Evolutionary conservation across 2,113 vertebrate genomes (phyloP).

Genomic region (Takifugu bimaculatus): DNA sequence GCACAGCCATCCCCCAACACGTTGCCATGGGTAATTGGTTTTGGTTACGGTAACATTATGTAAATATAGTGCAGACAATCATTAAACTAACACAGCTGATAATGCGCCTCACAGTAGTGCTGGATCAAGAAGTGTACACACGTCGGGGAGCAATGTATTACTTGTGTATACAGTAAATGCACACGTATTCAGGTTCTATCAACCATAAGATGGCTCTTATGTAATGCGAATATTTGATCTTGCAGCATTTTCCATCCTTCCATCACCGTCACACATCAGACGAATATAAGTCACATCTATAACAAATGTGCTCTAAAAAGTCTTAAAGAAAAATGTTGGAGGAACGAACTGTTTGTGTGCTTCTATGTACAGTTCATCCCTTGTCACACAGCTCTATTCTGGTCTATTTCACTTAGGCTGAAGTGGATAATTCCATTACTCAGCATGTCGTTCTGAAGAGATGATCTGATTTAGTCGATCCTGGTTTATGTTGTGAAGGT

Average conservation of each 20-base stretch:
- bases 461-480: no score
- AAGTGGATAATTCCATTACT: no score
- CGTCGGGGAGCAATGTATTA: constrained; percentile 19
- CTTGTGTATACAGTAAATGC: constrained; percentile 12
- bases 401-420: no score
- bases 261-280: no score
- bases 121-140: constrained; percentile 13
- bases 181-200: background rate
- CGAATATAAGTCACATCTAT: no score
- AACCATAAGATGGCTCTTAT: constrained; percentile 27
- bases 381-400: no score
- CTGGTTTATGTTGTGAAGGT: no score
- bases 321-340: no score
- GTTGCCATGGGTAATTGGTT: background rate
- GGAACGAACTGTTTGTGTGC: no score
- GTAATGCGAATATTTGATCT: constrained; percentile 23
- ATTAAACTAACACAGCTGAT: constrained; percentile 4
- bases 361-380: no score
- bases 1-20: background rate
- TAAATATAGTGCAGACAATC: constrained; percentile 12
- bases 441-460: no score
- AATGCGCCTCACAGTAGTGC: background rate
- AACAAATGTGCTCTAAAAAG: no score
- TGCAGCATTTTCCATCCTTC: constrained; percentile 15
- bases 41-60: constrained; percentile 30